Conservation (phyloP, 2,797 vertebrate genomes). For the Paedocypris micromegethes region DNA sequence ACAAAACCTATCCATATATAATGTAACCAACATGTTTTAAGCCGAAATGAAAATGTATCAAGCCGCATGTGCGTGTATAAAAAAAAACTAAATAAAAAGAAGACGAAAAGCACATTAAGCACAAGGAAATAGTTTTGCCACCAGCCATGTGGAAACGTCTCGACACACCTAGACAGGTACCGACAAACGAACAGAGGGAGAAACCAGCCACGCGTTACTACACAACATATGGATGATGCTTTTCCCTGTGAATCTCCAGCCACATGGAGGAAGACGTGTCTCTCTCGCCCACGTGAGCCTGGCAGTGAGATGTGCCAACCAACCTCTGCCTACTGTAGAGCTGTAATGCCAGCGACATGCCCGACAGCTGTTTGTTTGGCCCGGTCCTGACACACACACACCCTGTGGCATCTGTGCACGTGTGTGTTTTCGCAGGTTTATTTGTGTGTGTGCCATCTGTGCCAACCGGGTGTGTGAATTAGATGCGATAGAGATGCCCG, state of each 20-base stretch:
- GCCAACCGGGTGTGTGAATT: not conserved
- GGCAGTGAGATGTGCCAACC: slow-evolving; percentile 15
- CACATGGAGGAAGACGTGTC: slow-evolving; percentile 32
- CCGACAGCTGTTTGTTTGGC: slow-evolving; percentile 47
- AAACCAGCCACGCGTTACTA: slow-evolving; percentile 28
- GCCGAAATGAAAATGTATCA: too few relatives aligned
- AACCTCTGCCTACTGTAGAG: slow-evolving; percentile 35
- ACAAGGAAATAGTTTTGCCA: too few relatives aligned
- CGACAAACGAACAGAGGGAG: slow-evolving; percentile 20
- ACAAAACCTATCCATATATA: too few relatives aligned
- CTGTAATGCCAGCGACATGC: slow-evolving; percentile 39
- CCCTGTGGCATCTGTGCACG: slow-evolving; percentile 27
- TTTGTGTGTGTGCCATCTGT: slow-evolving; percentile 28
- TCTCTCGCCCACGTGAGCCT: slow-evolving; percentile 24
- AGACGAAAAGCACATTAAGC: too few relatives aligned
- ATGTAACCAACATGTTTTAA: too few relatives aligned
- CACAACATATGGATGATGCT: slow-evolving; percentile 34
- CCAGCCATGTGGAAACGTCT: slow-evolving; percentile 25
- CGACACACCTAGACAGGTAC: not conserved
- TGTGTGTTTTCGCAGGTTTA: slow-evolving; percentile 12
- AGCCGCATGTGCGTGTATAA: too few relatives aligned
- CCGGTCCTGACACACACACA: slow-evolving; percentile 30
- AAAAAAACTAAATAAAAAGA: too few relatives aligned
- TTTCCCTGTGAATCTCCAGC: slow-evolving; percentile 20
- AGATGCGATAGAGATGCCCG: too few relatives aligned